Conservation (phyloP, 2,888 invertebrate species). For the Drosophila macrospina region DNA sequence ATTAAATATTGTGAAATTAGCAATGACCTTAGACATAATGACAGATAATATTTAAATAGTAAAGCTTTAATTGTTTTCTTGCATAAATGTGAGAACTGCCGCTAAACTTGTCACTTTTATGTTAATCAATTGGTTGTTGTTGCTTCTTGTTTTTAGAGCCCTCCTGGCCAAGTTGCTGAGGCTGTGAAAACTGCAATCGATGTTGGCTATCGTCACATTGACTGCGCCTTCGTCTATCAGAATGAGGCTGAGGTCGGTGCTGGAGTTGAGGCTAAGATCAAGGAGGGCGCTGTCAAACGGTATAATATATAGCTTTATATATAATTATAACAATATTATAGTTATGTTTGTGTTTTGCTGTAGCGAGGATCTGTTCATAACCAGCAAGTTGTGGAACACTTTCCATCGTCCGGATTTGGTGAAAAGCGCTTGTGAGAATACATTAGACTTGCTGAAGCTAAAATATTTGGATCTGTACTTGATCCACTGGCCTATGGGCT, state of each 20-base stretch:
- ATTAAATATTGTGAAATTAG: conserved; percentile 24
- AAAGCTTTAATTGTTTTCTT: neutral
- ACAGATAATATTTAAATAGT: neutral
- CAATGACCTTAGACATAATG: conserved; percentile 6
- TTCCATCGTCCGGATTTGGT: conserved; percentile 93
- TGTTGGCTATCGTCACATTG: conserved; percentile 92
- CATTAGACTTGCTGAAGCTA: conserved; percentile 90
- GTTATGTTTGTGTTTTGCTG: neutral
- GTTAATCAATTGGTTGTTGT: conserved; percentile 7
- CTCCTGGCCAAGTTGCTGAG: conserved; percentile 89
- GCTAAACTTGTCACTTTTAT: neutral
- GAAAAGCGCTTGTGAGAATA: conserved; percentile 88
- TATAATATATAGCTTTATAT: conserved; percentile 57
- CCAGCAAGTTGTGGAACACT: conserved; percentile 95
- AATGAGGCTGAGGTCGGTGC: conserved; percentile 91
- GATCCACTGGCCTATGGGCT: conserved; percentile 96
- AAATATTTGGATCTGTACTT: conserved; percentile 94
- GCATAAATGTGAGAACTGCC: neutral
- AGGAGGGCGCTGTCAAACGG: conserved; percentile 89
- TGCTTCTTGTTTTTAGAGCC: conserved; percentile 84
- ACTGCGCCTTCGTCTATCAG: conserved; percentile 90
- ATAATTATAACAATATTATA: too few species aligned
- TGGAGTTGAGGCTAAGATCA: conserved; percentile 88
- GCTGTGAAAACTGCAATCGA: conserved; percentile 91
- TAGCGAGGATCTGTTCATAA: conserved; percentile 89